These are phyloP conservation scores for Philonicus albiceps DNA, from an alignment of 2,888 invertebrate species.

Conservation along the genomic window DNA sequence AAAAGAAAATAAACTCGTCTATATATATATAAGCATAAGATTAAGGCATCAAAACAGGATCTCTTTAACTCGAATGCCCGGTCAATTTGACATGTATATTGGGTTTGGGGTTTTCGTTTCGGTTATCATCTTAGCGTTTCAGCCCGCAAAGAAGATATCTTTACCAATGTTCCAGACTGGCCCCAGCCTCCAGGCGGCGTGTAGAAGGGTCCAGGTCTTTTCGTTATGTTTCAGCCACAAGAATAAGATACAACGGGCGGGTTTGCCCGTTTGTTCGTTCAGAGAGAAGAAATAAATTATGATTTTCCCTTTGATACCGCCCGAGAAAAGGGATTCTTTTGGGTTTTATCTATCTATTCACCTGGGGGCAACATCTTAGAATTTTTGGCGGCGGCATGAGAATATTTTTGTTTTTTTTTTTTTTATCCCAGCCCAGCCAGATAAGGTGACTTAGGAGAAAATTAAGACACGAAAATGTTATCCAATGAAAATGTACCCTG, in stretches of 20 bases:
- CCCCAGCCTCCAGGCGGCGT: background rate
- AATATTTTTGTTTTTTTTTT: no score
- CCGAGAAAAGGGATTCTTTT: slow-evolving; percentile 25
- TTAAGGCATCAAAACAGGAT: slow-evolving; percentile 20
- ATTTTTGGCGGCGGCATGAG: slow-evolving; percentile 38
- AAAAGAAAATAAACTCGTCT: no score
- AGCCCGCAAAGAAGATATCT: background rate
- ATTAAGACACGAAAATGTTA: slow-evolving; percentile 1
- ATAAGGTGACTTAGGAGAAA: slow-evolving; percentile 3
- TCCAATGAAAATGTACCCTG: background rate
- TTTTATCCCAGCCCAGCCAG: background rate
- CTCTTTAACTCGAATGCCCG: background rate
- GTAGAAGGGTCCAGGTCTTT: background rate
- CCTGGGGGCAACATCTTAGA: slow-evolving; percentile 12
- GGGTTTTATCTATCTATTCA: slow-evolving; percentile 12
- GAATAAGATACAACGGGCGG: background rate
- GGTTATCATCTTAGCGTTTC: slow-evolving; percentile 13
- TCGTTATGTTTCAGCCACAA: background rate
- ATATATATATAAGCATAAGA: background rate
- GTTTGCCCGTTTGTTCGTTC: no score
- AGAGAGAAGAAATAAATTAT: slow-evolving; percentile 44
- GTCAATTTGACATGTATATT: slow-evolving; percentile 40
- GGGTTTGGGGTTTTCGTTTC: slow-evolving; percentile 18
- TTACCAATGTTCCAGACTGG: background rate
- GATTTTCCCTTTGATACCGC: slow-evolving; percentile 45